Evolutionary conservation across 2,888 invertebrate genomes (phyloP), one percentile per base, ranked within the genome.

Genomic region (Drosophila fungiperda): DNA sequence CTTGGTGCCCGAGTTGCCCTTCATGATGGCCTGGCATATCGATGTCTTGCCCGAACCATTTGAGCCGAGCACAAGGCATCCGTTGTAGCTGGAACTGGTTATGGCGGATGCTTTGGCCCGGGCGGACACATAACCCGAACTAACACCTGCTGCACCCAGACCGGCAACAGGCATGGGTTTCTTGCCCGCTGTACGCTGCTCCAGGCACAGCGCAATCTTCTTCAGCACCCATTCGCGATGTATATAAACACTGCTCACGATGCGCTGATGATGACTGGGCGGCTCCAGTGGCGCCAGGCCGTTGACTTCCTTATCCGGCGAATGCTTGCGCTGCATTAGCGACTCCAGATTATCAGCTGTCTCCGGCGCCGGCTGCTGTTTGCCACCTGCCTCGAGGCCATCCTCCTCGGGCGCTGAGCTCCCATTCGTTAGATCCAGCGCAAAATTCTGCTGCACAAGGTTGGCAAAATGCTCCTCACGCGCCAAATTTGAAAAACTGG

Each of bases 1-100:
- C 71, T 92, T 92, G 9, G 93, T 93, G 59, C 93, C 93, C 0
- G 93, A 93, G 65, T 92, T 93, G 12, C 93, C 93, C 78, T 93
- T 92, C 89, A 93, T 90, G 38, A 93, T 93, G 91, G 98, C 97
- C 66, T 96, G 95, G 91, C 97, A 96, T 52, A 98, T 94, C 32
- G 98, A 97, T 7, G 98, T 98, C 92, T 99, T 99, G 0, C 99
- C 99, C 80, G 98, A 97, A 26, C 99, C 99, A 0, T 98, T 97
- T 1, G 98, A 98, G 78, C 97, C 98, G 71, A 98, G 94, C 62
- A 99, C 95, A 53, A 99, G 94, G 2, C 98, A 97, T 0, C 99
- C 99, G 85, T 97, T 97, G 66, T 93, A 93, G 40, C 92, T 91
- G 36, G 92, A 89, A 40, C 90, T 91, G 17, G 92, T 90, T 17